phyloP scores from a whole-genome alignment of 2,888 invertebrate genomes.

The Colostygia pectinataria region DNA sequence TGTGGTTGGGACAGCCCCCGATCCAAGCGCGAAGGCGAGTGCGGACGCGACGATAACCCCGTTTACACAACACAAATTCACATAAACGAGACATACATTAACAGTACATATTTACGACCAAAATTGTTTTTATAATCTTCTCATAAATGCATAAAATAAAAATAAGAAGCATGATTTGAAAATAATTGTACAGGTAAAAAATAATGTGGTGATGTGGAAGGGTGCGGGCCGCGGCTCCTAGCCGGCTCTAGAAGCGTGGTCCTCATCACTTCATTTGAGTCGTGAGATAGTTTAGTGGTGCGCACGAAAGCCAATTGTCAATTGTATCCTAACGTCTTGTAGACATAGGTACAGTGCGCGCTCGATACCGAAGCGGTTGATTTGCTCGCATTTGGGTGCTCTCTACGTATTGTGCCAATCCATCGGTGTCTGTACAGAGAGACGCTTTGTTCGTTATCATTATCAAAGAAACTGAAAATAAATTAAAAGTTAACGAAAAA shows the following conservation, averaged over 20 bases:
- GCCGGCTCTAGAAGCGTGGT: slow-evolving; percentile 37
- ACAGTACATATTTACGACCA: slow-evolving; percentile 76
- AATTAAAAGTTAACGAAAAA: slow-evolving; percentile 12
- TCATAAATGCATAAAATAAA: slow-evolving; percentile 63
- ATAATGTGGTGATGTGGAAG: slow-evolving; percentile 52
- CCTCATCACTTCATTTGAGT: slow-evolving; percentile 26
- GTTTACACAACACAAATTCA: slow-evolving; percentile 82
- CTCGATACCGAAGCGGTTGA: slow-evolving; percentile 50
- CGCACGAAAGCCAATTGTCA: slow-evolving; percentile 31
- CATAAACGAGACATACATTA: slow-evolving; percentile 79
- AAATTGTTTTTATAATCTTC: slow-evolving; percentile 77
- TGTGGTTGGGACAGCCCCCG: slow-evolving; percentile 66
- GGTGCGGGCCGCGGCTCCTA: slow-evolving; percentile 67
- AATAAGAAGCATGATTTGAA: slow-evolving; percentile 67
- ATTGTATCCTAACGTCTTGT: slow-evolving; percentile 20
- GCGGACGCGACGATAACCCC: slow-evolving; percentile 74
- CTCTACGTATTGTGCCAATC: slow-evolving; percentile 61
- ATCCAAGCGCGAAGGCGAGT: slow-evolving; percentile 74
- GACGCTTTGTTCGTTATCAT: slow-evolving; percentile 31
- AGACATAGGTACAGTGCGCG: slow-evolving; percentile 44
- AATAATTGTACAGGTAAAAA: slow-evolving; percentile 51
- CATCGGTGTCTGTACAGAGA: slow-evolving; percentile 55
- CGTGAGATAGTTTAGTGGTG: slow-evolving; percentile 26
- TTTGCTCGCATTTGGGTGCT: slow-evolving; percentile 55
- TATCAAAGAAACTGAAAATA: slow-evolving; percentile 33